Percentiles rank a stretch among this genome's conserved stretches.
Evolutionary conservation across 1,140 invertebrate species (phyloP).

Genomic region (Meloidogyne exigua): DNA sequence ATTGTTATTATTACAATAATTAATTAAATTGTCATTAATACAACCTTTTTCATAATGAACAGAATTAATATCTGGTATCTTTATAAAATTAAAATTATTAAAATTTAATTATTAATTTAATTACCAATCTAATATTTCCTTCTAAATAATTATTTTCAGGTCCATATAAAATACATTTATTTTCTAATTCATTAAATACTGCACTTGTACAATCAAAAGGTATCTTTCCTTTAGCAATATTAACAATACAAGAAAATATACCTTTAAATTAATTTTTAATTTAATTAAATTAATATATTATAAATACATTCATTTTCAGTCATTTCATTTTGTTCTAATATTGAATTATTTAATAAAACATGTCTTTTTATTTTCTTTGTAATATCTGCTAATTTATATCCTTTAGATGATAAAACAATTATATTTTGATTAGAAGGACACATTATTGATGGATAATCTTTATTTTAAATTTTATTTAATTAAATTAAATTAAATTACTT

Average conservation of each 20-base stretch:
- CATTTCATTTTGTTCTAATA: constrained; percentile 5
- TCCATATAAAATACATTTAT: constrained; percentile 36
- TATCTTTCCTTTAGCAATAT: constrained; percentile 35
- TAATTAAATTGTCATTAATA: constrained; percentile 42
- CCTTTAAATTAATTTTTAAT: constrained; percentile 28
- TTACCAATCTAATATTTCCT: constrained; percentile 42
- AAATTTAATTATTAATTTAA: background rate
- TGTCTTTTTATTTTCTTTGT: background rate
- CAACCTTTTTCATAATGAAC: constrained; percentile 47
- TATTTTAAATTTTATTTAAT: background rate
- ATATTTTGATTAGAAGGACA: constrained; percentile 42
- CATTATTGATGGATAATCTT: constrained; percentile 31
- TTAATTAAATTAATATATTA: background rate
- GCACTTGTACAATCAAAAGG: constrained; percentile 41
- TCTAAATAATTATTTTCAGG: constrained; percentile 19
- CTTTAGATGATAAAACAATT: constrained; percentile 42
- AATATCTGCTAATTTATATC: constrained; percentile 33
- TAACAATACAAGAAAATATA: constrained; percentile 44
- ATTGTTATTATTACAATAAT: constrained; percentile 42
- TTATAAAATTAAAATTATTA: background rate
- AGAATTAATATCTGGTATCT: constrained; percentile 35
- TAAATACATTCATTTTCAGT: background rate
- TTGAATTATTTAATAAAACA: background rate
- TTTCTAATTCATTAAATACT: constrained; percentile 20
- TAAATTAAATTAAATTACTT: no score